phyloP scores from a whole-genome alignment of 1,140 invertebrate species.

The Bombus waltoni region DNA sequence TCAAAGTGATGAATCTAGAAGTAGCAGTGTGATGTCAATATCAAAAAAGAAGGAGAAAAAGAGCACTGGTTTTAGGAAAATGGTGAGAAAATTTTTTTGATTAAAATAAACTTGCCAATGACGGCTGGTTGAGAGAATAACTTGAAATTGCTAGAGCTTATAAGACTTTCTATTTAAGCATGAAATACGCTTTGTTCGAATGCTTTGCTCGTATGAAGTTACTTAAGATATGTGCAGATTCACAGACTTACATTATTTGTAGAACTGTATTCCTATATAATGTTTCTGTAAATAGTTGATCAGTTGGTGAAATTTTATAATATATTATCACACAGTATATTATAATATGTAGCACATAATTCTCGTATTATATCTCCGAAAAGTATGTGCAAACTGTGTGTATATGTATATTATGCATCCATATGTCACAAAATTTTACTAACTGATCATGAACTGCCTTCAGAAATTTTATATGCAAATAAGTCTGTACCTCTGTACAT shows the following conservation, averaged over 20 bases:
- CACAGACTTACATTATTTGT: neutral
- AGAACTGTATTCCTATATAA: neutral
- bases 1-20: slow-evolving; percentile 82
- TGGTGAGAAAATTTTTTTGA: slow-evolving; percentile 87
- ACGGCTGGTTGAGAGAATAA: neutral
- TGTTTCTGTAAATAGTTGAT: neutral
- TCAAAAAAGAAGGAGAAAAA: slow-evolving; percentile 83
- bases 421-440: neutral
- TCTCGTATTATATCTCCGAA: neutral
- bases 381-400: neutral
- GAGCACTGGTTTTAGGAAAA: slow-evolving; percentile 83
- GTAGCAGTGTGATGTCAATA: slow-evolving; percentile 76
- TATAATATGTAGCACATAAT: neutral
- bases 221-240: neutral
- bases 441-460: neutral
- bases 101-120: slow-evolving; percentile 65
- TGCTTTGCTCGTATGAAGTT: slow-evolving; percentile 21
- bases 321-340: neutral
- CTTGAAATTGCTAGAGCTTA: neutral
- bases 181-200: slow-evolving; percentile 12
- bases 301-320: neutral
- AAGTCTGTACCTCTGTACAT: neutral
- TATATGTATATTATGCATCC: neutral
- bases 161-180: neutral
- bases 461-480: neutral